Base-by-base conservation (phyloP, 37 sponge, comb jelly and placozoan species). In the Eunapius fragilis region DNA sequence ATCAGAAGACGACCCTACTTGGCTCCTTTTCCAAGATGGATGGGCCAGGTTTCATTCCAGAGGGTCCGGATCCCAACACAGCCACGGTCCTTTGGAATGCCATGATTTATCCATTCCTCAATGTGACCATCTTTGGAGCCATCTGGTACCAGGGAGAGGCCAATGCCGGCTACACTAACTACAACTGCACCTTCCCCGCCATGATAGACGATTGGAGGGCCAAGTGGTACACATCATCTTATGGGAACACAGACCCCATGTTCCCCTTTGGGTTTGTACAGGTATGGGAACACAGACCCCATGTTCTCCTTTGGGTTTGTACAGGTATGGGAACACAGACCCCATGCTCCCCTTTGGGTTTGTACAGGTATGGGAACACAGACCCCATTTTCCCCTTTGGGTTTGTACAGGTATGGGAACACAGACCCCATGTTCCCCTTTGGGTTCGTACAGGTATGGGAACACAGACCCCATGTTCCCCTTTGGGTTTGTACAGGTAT, bases 101-200 rank as follows among this genome's bases (percentile, higher is more conserved):
- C 28, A 93, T 93, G 93, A 93, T 93, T 41, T 72, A 48, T 41
- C 93, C 93, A 22, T 86, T 89, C 72, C 82, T 93, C 33, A 80
- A 80, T 27, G 85, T 92, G 89, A 82, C 89, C 33, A 86, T 88
- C 72, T 78, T 76, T 47, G 93, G 93, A 45, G 93, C 93, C 34
- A 81, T 92, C 25, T 92, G 93, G 93, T 92, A 92, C 72, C 93
- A 93, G 79, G 93, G 93, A 68, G 93, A 93, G 58, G 87, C 90
- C 35, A 93, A 93, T 81, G 82, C 93, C 35, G 47, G 38, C 19
- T 81, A 75, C 22, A 36, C 72, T 9, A 80, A 37, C 27, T 89
- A 89, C 73, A 26, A 76, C 79, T 91, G 91, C 41, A 82, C 86
- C 23, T 92, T 92, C 73, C 86, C 93, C 14, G 90, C 87, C 25